Base-by-base conservation (phyloP, 2,113 vertebrate species). In the Galbula dea region DNA sequence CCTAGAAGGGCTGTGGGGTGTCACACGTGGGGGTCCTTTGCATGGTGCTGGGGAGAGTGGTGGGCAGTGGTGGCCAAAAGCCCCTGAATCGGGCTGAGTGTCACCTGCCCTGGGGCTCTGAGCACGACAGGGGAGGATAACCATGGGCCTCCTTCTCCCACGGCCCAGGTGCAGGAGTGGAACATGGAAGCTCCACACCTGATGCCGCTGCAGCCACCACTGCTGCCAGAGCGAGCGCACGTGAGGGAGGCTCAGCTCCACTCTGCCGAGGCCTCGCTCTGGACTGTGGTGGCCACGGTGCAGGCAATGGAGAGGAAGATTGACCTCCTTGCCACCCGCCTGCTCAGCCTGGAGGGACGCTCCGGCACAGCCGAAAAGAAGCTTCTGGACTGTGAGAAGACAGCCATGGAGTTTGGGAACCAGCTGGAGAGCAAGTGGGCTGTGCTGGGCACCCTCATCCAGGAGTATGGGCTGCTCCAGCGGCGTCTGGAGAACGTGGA, bases 351-450 rank as follows among this genome's bases (percentile, higher is more conserved):
- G 48, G 98, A 98, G 72, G 97, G 98, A 3, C 93, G 97, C 7
- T 96, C 98, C 0, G 98, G 97, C 76, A 97, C 97, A 1, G 96
- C 97, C 0, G 98, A 98, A 96, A 98, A 97, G 96, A 98, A 98
- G 55, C 84, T 98, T 14, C 82, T 97, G 83, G 97, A 97, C 84
- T 98, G 97, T 0, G 98, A 98, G 90, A 98, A 98, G 83, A 98
- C 97, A 0, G 83, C 96, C 58, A 96, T 97, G 9, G 97, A 98
- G 14, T 97, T 98, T 0, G 96, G 97, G 11, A 97, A 96, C 95
- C 98, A 98, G 91, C 94, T 98, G 96, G 98, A 98, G 54, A 97
- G 97, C 96, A 98, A 98, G 67, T 98, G 97, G 97, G 97, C 97
- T 0, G 96, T 97, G 75, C 96, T 98, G 96, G 98, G 97, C 39